phyloP scores from a whole-genome alignment of 2,113 vertebrate species.

The Cygnus atratus region DNA sequence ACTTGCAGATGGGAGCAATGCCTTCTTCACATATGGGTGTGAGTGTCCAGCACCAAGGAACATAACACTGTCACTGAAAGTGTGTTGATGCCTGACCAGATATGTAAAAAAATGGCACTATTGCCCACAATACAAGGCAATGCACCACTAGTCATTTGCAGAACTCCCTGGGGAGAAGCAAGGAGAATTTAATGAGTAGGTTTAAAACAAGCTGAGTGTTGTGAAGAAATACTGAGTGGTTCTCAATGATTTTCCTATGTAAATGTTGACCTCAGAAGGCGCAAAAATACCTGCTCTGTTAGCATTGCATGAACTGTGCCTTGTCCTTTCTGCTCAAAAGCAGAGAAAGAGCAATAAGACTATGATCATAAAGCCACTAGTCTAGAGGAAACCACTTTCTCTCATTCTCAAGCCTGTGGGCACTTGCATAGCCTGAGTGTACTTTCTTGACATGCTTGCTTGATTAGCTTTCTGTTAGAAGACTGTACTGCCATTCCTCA shows the following conservation, averaged over 20 bases:
- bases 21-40: constrained; percentile 46
- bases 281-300: background rate
- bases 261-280: background rate
- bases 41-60: constrained; percentile 20
- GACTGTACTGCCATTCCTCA: background rate
- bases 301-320: background rate
- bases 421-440: fast-evolving
- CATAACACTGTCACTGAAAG: constrained; percentile 1
- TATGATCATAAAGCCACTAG: background rate
- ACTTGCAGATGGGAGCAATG: constrained; percentile 21
- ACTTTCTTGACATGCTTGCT: background rate
- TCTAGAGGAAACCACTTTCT: background rate
- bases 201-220: background rate
- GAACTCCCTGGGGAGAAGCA: background rate
- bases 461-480: background rate
- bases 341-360: background rate
- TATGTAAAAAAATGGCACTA: constrained; percentile 37
- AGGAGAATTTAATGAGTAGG: background rate
- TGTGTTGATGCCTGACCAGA: constrained; percentile 10
- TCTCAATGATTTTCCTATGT: background rate
- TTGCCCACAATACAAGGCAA: background rate
- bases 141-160: background rate
- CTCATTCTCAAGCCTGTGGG: background rate
- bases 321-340: background rate
- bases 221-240: background rate